Evolutionary conservation across 2,888 invertebrate genomes (phyloP), one percentile per base, ranked within the genome.

Genomic region (Agrochola macilenta): DNA sequence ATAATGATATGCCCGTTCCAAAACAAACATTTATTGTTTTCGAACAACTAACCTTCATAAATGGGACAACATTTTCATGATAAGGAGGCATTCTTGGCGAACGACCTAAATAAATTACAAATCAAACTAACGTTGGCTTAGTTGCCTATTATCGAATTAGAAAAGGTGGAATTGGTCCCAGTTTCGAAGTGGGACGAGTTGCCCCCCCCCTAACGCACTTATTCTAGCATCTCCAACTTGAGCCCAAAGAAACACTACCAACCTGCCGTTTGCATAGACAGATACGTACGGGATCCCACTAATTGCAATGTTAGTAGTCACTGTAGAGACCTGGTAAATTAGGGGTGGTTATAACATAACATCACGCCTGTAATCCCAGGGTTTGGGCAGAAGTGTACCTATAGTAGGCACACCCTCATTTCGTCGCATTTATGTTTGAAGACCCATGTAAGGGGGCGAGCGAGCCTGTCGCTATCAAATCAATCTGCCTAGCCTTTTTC

Each of bases 21-120:
- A 49, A 61, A 82, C 61, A 81, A 81, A 43, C 23, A 58, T 58
- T 14, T 9, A 57, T 72, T 65, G 46, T 78, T 75, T 30, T 75
- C 30, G 57, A 72, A 74, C n/a, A 23, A 63, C 2, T 76, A 63
- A 76, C 73, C 78, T 78, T 78, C 20, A 52, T 52, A 84, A 49
- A 39, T 63, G 23, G 23, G 30, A 69, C 49, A 39, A 66, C 11
- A 60, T 58, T 20, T 63, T 63, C 17, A 39, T 65, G 52, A 60
- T 82, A 76, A 52, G 12, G 0, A 35, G 23, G 5, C 7, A 43
- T 46, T 63, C 20, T 63, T 72, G 26, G 43, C 12, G 35, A 43
- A 23, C 57, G 54, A 57, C 76, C 66, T 81, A 12, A 81, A 39
- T 65, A 9, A 49, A 23, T 5, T 46, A 23, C 17, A n/a, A 69